Evolutionary conservation across 2,113 vertebrate species (phyloP), one percentile per base, ranked within the genome.

Genomic region (Calyptomena viridis): DNA sequence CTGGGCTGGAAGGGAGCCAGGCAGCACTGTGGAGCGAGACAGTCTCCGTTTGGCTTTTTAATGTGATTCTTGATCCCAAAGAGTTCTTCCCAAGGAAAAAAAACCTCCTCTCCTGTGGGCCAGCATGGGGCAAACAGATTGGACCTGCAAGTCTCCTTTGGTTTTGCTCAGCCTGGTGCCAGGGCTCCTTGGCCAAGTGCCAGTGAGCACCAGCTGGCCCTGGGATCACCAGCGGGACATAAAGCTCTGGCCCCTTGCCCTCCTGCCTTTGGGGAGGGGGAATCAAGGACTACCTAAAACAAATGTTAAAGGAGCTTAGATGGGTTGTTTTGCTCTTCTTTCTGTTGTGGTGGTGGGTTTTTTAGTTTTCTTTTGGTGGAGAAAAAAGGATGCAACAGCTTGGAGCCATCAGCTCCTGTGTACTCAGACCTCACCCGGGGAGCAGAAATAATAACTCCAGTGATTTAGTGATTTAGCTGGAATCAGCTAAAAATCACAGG

Each of bases 211-310:
- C 94, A 92, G 88, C 90, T 88, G 94, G 37, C 37, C 62, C 44
- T 1, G 0, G 19, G 84, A 69, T 67, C 55, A 1, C 17, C 31
- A 47, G 8, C 0, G 1, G 49, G 62, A 60, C 0, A 0, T 6
- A 63, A 22, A n/a, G 62, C 67, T 44, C 76, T 1, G 5, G 47
- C 33, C 33, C 30, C 15, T 84, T 39, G 50, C 22, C 74, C 1
- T 0, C n/a, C 52, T 67, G 71, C 12, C 50, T 74, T 56, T 86
- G 55, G 37, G 44, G 53, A 82, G 30, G 12, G 16, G 8, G 12
- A 35, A 31, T 35, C 39, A 67, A 46, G 56, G 37, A 7, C n/a
- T 58, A 20, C 40, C 49, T 46, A 64, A 95, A 91, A 66, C 47
- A 90, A 73, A 77, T 30, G 23, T 3, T 85, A 28, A 93, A 93